phyloP scores from a whole-genome alignment of 2,113 vertebrate genomes.

The Motacilla tschutschensis region DNA sequence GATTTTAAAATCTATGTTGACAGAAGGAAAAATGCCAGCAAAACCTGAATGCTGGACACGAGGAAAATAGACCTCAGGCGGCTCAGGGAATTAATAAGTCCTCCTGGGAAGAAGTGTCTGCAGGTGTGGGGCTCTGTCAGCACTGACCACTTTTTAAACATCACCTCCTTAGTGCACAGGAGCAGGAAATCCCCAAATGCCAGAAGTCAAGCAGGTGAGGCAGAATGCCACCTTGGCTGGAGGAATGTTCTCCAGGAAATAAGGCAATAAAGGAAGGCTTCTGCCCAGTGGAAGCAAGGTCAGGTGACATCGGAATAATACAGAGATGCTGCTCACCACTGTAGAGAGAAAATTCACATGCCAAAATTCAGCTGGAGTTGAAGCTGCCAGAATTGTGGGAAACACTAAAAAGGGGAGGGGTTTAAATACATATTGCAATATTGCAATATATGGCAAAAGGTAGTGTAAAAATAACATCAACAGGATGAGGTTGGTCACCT shows the following conservation, averaged over 20 bases:
- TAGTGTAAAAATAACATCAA: neutral
- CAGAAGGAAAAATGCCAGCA: neutral
- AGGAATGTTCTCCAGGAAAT: neutral
- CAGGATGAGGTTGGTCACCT: neutral
- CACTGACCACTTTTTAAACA: fast-evolving
- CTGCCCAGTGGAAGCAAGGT: neutral
- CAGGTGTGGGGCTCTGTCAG: fast-evolving
- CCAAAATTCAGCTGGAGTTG: neutral
- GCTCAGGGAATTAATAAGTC: neutral
- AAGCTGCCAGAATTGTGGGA: neutral
- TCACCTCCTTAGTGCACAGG: neutral
- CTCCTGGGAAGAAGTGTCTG: neutral
- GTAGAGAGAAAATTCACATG: neutral
- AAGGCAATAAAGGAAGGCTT: neutral
- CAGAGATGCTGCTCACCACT: neutral
- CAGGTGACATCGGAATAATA: neutral
- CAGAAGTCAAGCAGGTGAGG: neutral
- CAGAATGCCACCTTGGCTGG: neutral
- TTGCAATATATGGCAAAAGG: neutral
- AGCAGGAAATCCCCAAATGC: neutral
- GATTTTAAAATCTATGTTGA: neutral
- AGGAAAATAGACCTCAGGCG: neutral
- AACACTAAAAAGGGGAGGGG: neutral
- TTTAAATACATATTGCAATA: neutral
- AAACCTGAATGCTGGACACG: neutral